phyloP scores from a whole-genome alignment of 2,113 vertebrate species.

The Ornithorhynchus anatinus region DNA sequence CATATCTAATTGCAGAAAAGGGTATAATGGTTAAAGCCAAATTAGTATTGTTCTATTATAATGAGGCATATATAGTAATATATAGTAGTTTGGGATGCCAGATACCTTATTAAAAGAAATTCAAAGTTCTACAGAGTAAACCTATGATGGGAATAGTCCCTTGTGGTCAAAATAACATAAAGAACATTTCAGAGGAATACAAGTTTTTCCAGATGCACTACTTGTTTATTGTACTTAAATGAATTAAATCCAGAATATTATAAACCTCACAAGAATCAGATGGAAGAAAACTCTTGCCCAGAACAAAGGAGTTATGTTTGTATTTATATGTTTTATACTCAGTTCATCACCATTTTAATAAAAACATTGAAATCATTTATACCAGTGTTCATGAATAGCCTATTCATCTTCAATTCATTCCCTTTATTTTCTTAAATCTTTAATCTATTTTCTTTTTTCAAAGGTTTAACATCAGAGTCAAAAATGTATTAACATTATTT shows the following conservation, averaged over 20 bases:
- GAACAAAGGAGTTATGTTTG: too few relatives aligned
- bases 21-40: slow-evolving; percentile 9
- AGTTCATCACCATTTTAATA: too few relatives aligned
- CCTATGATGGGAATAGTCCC: neutral
- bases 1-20: slow-evolving; percentile 14
- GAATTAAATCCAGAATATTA: slow-evolving; percentile 21
- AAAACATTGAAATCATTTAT: too few relatives aligned
- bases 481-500: too few relatives aligned
- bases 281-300: neutral
- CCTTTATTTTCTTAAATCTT: too few relatives aligned
- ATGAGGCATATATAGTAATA: neutral
- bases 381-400: too few relatives aligned
- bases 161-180: slow-evolving; percentile 2
- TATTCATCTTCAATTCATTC: too few relatives aligned
- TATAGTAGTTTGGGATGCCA: slow-evolving; percentile 1
- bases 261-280: neutral
- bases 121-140: neutral
- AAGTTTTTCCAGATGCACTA: neutral
- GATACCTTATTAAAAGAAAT: slow-evolving; percentile 2
- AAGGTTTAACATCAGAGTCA: too few relatives aligned
- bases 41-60: slow-evolving; percentile 10
- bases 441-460: too few relatives aligned
- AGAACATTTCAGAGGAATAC: neutral
- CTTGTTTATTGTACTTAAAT: neutral
- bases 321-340: too few relatives aligned